Base-by-base conservation (phyloP, 2,113 vertebrate species). In the Tetrax tetrax region DNA sequence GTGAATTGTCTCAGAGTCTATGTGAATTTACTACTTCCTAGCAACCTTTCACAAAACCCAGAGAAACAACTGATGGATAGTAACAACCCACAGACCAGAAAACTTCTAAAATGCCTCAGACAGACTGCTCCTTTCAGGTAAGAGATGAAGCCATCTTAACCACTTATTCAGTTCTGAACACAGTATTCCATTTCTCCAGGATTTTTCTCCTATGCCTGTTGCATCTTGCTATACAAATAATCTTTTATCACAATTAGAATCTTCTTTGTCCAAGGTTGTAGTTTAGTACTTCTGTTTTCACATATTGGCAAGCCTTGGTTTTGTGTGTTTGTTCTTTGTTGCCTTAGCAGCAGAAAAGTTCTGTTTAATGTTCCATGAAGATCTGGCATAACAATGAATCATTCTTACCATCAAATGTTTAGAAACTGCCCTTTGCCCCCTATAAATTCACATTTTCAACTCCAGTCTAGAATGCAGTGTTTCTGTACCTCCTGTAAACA, bases 361-460 rank as follows among this genome's bases (percentile, higher is more conserved):
- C 66, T 94, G 88, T 90, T 94, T 96, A 94, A 92, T 90, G 66
- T 94, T 93, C 85, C 85, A 14, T 70, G 69, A 95, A 94, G 60
- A 66, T 51, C 79, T 93, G 68, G 83, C 76, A 38, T 41, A 89
- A 92, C 68, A 90, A 86, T 81, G 71, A 94, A 92, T 95, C 88
- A 94, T 56, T 90, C 85, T 88, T 66, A 70, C 75, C 27, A 35
- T 0, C 0, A 83, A 91, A 74, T 72, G 59, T 83, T 80, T n/a
- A 88, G 79, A 63, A 93, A 81, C 54, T 81, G 35, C 23, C 50
- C 63, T 29, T 18, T 91, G 45, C 33, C 23, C 38, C 19, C 9
- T 27, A 22, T 56, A 89, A 87, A 89, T 86, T 59, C 37, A 66
- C 76, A 47, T 84, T 74, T 90, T 86, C 54, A 43, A n/a, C 64